Evolutionary conservation across 23 tunicate genomes (phyloP).

Genomic region (Trididemnum clinides): DNA sequence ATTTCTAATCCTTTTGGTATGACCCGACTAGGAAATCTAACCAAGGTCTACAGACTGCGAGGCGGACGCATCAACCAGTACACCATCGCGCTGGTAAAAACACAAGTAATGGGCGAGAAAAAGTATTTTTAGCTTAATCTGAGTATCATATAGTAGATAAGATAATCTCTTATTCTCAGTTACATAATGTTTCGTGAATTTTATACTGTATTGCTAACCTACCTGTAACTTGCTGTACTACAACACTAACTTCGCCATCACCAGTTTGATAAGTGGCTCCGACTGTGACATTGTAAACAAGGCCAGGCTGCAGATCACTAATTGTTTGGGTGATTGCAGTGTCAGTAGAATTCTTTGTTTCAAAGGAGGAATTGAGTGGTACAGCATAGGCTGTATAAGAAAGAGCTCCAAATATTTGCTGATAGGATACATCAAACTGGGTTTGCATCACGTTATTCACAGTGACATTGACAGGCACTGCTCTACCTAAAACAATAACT

Average conservation of each 20-base stretch:
- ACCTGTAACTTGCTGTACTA: constrained; percentile 37
- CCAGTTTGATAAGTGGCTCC: background rate
- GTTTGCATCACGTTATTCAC: background rate
- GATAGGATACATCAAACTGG: constrained; percentile 23
- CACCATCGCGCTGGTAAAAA: no score
- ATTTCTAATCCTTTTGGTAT: no score
- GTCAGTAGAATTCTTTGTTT: background rate
- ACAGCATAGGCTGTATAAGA: background rate
- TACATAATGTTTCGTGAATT: background rate
- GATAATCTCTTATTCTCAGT: no score
- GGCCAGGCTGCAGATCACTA: background rate
- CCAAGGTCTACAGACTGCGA: no score
- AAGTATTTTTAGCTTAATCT: no score
- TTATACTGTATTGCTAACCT: background rate
- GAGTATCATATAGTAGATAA: no score
- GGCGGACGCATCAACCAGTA: no score
- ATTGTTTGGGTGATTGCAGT: background rate
- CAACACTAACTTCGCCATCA: constrained; percentile 3
- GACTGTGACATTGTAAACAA: constrained; percentile 13
- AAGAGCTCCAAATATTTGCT: constrained; percentile 16
- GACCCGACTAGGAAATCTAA: no score
- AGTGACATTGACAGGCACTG: constrained; percentile 15
- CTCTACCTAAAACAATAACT: constrained; percentile 26
- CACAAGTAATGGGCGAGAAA: no score
- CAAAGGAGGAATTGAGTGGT: background rate